Base-by-base conservation (phyloP, 2,797 vertebrate species). In the Darevskia nairensis region DNA sequence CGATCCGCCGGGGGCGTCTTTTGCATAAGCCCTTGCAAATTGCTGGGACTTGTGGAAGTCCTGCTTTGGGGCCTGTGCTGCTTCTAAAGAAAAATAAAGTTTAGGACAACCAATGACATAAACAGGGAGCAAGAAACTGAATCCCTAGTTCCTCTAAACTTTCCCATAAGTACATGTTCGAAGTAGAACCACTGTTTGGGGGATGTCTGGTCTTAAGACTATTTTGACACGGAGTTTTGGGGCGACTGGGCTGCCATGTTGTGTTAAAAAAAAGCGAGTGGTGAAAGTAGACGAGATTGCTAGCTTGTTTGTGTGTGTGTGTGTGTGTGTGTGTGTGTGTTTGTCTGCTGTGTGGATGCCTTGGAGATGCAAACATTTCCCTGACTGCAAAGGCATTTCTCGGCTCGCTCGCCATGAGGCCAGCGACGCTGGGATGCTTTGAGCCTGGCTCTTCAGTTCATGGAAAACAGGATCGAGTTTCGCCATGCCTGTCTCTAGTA, bases 391-490 rank as follows among this genome's bases (percentile, higher is more conserved):
- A 92, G 93, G 85, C 88, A 93, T 95, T 93, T 92, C 80, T 78
- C 71, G 2, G 35, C 39, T 29, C 72, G 32, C 46, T 1, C 86
- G 90, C 91, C 79, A 72, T 90, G 84, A 93, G 86, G 41, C 79
- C 92, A 92, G 92, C 85, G 76, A 61, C 0, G 1, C 84, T 55
- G 88, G 88, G 23, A 89, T 85, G 76, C 41, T 61, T 88, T 92
- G 89, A 89, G 90, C 91, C 84, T 92, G 92, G 94, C 86, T 0
- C 41, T 72, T 86, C 92, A 91, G 93, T 89, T 89, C 89, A 71
- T 91, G 94, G 96, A 94, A 95, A 95, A 92, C 75, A 72, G 86
- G 85, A 80, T 91, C 94, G 79, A 75, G 89, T 96, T 96, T 94
- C 95, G 92, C 55, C 55, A 27, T 35, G 71, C 71, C 59, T 44